Evolutionary conservation across 1,140 invertebrate species (phyloP).

Genomic region (Euwallacea similis): DNA sequence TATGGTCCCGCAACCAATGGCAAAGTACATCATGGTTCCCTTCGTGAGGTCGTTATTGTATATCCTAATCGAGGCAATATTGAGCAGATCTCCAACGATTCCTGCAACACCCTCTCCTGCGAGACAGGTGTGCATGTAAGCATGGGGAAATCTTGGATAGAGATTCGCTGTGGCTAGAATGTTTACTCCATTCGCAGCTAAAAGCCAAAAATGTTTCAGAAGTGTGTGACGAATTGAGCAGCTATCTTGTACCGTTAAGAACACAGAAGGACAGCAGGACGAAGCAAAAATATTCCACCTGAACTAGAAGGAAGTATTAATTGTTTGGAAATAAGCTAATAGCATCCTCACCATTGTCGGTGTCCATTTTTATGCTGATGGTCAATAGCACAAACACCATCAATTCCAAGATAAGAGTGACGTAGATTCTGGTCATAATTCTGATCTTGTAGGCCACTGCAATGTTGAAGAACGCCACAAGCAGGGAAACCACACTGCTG

Average conservation of each 20-base stretch:
- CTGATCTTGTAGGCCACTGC: not conserved
- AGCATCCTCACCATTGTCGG: conserved; percentile 13
- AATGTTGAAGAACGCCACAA: conserved; percentile 6
- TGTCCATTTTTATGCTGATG: not conserved
- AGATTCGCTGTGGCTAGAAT: conserved; percentile 8
- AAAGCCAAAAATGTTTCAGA: not conserved
- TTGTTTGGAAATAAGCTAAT: no score
- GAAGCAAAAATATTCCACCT: not conserved
- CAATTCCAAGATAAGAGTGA: not conserved
- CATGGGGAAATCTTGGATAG: conserved; percentile 20
- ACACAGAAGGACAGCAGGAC: not conserved
- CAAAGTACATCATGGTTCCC: conserved; percentile 14
- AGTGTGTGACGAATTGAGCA: no score
- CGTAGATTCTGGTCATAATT: not conserved
- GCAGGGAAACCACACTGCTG: not conserved
- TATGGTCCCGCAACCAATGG: not conserved
- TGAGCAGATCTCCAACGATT: conserved; percentile 8
- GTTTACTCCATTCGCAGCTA: conserved; percentile 10
- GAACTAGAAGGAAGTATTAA: not conserved
- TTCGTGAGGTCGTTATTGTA: conserved; percentile 3
- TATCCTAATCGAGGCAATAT: conserved; percentile 3
- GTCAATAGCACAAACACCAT: conserved; percentile 1
- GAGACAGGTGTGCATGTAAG: conserved; percentile 14
- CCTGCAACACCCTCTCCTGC: conserved; percentile 10
- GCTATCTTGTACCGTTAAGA: no score